Evolutionary conservation across 2,888 invertebrate genomes (phyloP).

Genomic region (Autographa pulchrina): DNA sequence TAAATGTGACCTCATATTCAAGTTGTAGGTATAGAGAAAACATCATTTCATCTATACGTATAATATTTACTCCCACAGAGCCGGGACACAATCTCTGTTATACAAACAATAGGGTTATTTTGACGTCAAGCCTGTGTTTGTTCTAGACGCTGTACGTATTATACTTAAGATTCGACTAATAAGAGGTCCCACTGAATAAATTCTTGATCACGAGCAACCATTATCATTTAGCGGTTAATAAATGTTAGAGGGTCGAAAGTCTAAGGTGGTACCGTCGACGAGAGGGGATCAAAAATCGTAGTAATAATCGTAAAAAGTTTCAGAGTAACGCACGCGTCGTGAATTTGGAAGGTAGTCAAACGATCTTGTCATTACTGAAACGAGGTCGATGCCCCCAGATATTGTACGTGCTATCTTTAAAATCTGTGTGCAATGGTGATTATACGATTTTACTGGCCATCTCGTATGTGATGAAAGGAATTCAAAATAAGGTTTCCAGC

Average conservation of each 20-base stretch:
- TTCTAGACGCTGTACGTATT: conserved; percentile 50
- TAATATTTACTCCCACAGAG: conserved; percentile 53
- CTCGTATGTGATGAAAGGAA: conserved; percentile 50
- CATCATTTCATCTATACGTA: conserved; percentile 40
- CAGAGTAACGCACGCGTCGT: conserved; percentile 80
- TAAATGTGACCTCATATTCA: conserved; percentile 16
- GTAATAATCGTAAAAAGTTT: conserved; percentile 87
- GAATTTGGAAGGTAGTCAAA: conserved; percentile 81
- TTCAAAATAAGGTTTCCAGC: conserved; percentile 45
- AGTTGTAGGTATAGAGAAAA: conserved; percentile 28
- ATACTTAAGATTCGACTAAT: conserved; percentile 63
- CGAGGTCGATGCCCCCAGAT: conserved; percentile 66
- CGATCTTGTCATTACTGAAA: conserved; percentile 76
- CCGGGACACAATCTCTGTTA: conserved; percentile 48
- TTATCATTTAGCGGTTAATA: conserved; percentile 86
- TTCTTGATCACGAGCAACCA: conserved; percentile 78
- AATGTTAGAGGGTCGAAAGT: conserved; percentile 77
- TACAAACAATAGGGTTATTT: conserved; percentile 60
- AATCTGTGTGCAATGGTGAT: conserved; percentile 57
- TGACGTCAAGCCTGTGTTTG: conserved; percentile 54
- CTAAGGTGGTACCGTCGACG: conserved; percentile 76
- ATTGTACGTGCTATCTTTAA: conserved; percentile 66
- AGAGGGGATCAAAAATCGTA: conserved; percentile 83
- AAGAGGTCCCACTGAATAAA: conserved; percentile 72
- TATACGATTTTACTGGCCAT: conserved; percentile 50